These are phyloP conservation scores for Macropus fuliginosus DNA, from an alignment of 2,797 vertebrate species.

Conservation along the genomic window DNA sequence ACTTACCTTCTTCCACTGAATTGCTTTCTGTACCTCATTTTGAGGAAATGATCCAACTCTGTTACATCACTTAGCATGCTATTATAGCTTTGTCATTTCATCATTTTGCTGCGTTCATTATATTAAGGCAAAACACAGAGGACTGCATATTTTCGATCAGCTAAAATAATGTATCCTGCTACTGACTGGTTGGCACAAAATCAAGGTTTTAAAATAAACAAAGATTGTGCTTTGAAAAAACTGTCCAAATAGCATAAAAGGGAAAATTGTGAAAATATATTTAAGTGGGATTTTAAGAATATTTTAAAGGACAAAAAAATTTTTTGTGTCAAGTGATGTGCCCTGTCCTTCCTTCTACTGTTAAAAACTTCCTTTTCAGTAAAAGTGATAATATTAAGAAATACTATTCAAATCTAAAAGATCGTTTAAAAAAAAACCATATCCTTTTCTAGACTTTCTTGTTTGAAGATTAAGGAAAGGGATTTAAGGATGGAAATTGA, in stretches of 20 bases:
- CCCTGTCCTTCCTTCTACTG: neutral
- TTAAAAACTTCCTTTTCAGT: neutral
- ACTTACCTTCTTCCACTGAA: too few relatives aligned
- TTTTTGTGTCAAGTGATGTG: neutral
- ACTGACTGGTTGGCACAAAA: neutral
- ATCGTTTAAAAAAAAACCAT: neutral
- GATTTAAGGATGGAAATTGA: neutral
- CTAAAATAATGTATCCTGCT: neutral
- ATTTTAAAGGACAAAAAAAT: neutral
- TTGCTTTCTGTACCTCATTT: too few relatives aligned
- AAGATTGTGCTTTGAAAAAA: neutral
- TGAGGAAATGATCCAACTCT: neutral
- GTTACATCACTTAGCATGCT: neutral
- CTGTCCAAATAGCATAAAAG: neutral
- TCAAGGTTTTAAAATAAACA: neutral
- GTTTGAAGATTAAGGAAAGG: neutral
- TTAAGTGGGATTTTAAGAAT: neutral
- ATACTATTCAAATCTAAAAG: neutral
- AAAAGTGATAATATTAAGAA: neutral
- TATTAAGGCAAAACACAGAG: too few relatives aligned
- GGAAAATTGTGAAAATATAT: neutral
- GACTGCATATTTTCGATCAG: neutral
- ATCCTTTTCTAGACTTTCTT: neutral
- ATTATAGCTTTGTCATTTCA: neutral
- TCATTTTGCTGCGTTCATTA: neutral